Conservation (phyloP, 2,113 vertebrate species). For the Anhinga anhinga region DNA sequence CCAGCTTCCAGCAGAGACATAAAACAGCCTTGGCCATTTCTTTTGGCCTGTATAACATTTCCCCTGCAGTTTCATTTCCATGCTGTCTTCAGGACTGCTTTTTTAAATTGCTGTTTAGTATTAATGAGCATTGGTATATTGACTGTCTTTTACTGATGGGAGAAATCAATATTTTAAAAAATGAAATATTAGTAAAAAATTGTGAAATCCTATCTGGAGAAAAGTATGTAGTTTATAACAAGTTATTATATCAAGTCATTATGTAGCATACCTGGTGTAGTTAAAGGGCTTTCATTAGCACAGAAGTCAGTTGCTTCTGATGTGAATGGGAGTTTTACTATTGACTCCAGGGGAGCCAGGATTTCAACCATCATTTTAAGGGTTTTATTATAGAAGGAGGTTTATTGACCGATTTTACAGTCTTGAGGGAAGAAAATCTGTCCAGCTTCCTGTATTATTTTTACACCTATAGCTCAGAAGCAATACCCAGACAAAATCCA, state of each 20-base stretch:
- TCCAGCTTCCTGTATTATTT: conserved; percentile 21
- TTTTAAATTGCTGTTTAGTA: not conserved
- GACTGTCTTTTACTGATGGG: not conserved
- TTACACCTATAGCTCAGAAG: not conserved
- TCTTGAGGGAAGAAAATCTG: conserved; percentile 20
- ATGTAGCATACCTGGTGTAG: not conserved
- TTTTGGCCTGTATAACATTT: not conserved
- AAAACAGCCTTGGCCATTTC: not conserved
- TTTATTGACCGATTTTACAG: conserved; percentile 35
- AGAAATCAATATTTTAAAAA: not conserved
- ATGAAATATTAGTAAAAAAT: not conserved
- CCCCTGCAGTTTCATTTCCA: not conserved
- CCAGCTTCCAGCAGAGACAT: not conserved
- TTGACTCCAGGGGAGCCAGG: not conserved
- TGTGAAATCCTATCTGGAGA: not conserved
- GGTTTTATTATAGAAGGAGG: conserved; percentile 5
- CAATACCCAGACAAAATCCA: not conserved
- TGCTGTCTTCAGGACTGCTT: not conserved
- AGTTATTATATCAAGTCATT: not conserved
- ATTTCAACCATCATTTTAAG: conserved; percentile 18
- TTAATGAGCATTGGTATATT: not conserved
- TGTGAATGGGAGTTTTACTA: not conserved
- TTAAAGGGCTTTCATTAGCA: not conserved
- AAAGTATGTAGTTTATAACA: not conserved
- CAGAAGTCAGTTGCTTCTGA: not conserved